These are phyloP conservation scores for Dendrophyllia cribrosa DNA, from an alignment of 64 coral and sea anemone genomes.

Conservation along the genomic window DNA sequence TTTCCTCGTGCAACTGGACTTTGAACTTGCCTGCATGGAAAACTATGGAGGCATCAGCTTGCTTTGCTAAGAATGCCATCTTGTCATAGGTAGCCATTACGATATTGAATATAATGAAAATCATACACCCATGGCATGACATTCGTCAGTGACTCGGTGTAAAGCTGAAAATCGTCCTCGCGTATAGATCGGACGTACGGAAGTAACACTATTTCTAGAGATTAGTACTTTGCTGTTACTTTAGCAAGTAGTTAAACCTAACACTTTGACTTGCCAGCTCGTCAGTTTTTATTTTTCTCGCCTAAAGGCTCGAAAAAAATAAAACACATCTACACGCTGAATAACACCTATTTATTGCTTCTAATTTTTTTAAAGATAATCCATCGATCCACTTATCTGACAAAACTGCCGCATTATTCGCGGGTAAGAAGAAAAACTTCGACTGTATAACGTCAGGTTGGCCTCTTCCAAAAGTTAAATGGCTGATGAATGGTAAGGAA, in stretches of 20 bases:
- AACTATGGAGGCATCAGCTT: not conserved
- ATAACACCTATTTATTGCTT: too few species aligned
- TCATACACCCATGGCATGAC: conserved; percentile 3
- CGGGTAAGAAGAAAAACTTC: not conserved
- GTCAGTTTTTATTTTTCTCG: not conserved
- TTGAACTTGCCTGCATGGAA: not conserved
- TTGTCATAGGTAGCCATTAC: not conserved
- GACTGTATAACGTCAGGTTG: not conserved
- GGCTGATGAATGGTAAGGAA: not conserved
- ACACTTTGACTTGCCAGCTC: not conserved
- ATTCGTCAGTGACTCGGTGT: not conserved
- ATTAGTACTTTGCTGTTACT: not conserved
- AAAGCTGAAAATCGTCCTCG: not conserved
- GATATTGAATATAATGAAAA: not conserved
- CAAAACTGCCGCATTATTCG: not conserved
- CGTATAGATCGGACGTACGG: not conserved
- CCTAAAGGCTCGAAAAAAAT: too few species aligned
- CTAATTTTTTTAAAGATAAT: not conserved
- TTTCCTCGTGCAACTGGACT: not conserved
- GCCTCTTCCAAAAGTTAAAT: not conserved
- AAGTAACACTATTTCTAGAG: not conserved
- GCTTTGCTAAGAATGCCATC: not conserved
- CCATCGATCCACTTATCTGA: not conserved
- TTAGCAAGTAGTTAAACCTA: not conserved
- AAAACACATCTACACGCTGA: too few species aligned